Percentiles rank a stretch among this genome's conserved stretches.
These are phyloP conservation scores for Chrysoperla carnea DNA, from an alignment of 1,140 invertebrate species.

Conservation along the genomic window DNA sequence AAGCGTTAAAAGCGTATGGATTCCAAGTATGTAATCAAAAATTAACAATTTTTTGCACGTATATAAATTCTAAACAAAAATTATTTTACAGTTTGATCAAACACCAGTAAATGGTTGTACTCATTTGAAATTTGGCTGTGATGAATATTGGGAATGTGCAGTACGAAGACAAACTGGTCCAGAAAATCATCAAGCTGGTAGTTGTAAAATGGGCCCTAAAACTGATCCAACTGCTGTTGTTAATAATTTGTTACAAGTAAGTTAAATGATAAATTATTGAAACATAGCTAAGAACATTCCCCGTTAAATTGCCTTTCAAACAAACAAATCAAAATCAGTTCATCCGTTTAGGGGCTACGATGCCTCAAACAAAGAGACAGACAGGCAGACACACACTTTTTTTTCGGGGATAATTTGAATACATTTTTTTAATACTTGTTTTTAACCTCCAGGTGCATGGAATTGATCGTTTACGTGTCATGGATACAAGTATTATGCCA, in stretches of 20 bases:
- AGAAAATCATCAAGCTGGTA: slow-evolving; percentile 74
- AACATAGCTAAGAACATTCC: no score
- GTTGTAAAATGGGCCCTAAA: slow-evolving; percentile 58
- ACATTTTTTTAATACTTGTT: no score
- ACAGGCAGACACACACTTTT: no score
- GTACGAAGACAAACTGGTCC: slow-evolving; percentile 53
- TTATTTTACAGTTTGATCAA: slow-evolving; percentile 26
- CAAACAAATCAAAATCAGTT: no score
- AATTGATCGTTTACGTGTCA: slow-evolving; percentile 49
- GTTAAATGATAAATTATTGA: no score
- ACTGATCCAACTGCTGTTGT: slow-evolving; percentile 52
- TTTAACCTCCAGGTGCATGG: slow-evolving; percentile 44
- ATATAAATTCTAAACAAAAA: background rate
- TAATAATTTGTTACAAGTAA: slow-evolving; percentile 39
- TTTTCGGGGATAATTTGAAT: no score
- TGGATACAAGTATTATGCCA: slow-evolving; percentile 66
- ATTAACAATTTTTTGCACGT: background rate
- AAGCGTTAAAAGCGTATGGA: slow-evolving; percentile 45
- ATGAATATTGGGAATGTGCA: slow-evolving; percentile 69
- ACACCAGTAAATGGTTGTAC: slow-evolving; percentile 56
- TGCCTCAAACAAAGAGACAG: no score
- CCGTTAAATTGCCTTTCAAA: no score
- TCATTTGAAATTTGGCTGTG: slow-evolving; percentile 49
- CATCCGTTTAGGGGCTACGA: no score
- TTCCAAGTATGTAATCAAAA: slow-evolving; percentile 23